These are phyloP conservation scores for Lithosia quadra DNA, from an alignment of 2,888 invertebrate genomes.

Conservation along the genomic window DNA sequence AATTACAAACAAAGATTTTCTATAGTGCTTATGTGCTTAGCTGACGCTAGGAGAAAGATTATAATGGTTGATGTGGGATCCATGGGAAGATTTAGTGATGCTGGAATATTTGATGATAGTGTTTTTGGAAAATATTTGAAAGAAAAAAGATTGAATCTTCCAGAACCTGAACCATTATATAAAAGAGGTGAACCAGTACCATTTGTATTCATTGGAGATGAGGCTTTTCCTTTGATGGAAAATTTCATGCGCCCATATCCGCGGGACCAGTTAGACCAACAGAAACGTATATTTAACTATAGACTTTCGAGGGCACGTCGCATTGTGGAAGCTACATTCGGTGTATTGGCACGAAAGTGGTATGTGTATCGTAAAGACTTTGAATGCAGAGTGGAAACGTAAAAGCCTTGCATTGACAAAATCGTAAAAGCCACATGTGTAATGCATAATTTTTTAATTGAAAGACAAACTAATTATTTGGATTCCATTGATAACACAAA, in stretches of 20 bases:
- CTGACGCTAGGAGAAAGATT: slow-evolving; percentile 25
- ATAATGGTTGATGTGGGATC: slow-evolving; percentile 32
- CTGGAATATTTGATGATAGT: slow-evolving; percentile 21
- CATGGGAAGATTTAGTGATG: slow-evolving; percentile 27
- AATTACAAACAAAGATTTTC: slow-evolving; percentile 24
- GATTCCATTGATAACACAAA: slow-evolving; percentile 22
- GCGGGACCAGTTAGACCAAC: slow-evolving; percentile 30
- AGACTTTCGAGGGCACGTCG: slow-evolving; percentile 44
- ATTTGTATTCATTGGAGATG: slow-evolving; percentile 41
- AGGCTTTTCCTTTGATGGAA: slow-evolving; percentile 35
- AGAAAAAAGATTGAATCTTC: slow-evolving; percentile 40
- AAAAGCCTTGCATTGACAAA: too few species aligned
- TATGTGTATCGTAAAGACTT: slow-evolving; percentile 40
- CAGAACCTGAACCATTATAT: slow-evolving; percentile 27
- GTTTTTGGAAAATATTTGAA: slow-evolving; percentile 27
- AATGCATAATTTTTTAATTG: slow-evolving; percentile 38
- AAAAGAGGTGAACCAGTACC: slow-evolving; percentile 36
- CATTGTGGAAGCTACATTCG: slow-evolving; percentile 48
- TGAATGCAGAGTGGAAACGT: slow-evolving; percentile 32
- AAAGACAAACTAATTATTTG: slow-evolving; percentile 27
- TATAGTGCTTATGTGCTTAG: slow-evolving; percentile 21
- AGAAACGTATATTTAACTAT: slow-evolving; percentile 45
- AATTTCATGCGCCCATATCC: slow-evolving; percentile 49
- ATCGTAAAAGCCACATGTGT: slow-evolving; percentile 37
- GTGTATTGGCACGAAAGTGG: slow-evolving; percentile 44